Evolutionary conservation across 2,113 vertebrate genomes (phyloP).

Genomic region (Vimba vimba): DNA sequence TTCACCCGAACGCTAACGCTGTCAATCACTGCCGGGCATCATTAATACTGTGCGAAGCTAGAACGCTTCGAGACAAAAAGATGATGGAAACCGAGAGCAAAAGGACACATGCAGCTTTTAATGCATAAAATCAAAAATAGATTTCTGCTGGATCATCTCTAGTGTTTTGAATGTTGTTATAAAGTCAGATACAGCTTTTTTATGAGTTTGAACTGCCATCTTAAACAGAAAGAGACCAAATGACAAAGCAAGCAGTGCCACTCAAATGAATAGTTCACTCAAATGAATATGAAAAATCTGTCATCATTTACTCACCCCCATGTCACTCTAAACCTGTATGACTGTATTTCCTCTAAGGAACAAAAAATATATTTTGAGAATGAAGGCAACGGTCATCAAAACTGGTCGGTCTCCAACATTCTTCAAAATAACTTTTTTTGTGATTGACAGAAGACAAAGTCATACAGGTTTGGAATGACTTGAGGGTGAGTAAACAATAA

Average conservation of each 20-base stretch:
- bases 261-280: neutral
- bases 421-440: neutral
- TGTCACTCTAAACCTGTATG: neutral
- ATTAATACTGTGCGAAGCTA: neutral
- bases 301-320: neutral
- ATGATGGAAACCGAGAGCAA: neutral
- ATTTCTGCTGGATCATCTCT: slow-evolving; percentile 12
- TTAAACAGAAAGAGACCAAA: neutral
- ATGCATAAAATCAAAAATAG: slow-evolving; percentile 1
- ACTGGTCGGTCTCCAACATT: neutral
- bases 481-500: neutral
- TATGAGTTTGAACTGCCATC: neutral
- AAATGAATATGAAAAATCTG: too few relatives aligned
- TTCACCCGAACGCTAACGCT: neutral
- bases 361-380: neutral
- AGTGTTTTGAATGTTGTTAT: neutral
- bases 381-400: neutral
- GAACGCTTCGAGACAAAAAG: neutral
- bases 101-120: neutral
- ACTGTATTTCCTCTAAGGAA: neutral
- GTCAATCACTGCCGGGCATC: neutral
- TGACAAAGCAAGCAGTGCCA: neutral
- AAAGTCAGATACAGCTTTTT: neutral
- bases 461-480: neutral
- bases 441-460: neutral